Conservation (phyloP, 2,797 vertebrate genomes). For the Periophthalmus magnuspinnatus region DNA sequence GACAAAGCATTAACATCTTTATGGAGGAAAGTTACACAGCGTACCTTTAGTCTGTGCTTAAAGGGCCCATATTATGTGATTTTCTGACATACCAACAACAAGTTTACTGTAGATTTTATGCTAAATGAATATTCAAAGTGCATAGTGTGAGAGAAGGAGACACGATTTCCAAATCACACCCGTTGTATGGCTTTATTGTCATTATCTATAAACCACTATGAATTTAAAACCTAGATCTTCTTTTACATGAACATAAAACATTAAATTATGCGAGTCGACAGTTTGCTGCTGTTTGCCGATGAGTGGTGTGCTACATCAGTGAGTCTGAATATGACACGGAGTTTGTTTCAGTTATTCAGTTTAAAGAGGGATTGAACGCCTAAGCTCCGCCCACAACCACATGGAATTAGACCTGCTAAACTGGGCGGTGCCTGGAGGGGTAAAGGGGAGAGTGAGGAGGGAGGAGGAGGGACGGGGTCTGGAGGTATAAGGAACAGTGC, state of each 20-base stretch:
- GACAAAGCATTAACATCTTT: no score
- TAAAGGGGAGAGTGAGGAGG: no score
- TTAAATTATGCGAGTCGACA: slow-evolving; percentile 68
- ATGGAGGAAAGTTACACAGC: no score
- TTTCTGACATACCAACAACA: no score
- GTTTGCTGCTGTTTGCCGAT: slow-evolving; percentile 35
- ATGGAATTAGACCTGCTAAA: no score
- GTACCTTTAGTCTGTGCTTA: no score
- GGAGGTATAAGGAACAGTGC: no score
- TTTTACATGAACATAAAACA: slow-evolving; percentile 52
- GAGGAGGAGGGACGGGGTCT: no score
- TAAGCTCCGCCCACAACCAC: no score
- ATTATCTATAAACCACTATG: slow-evolving; percentile 41
- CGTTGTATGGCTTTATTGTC: slow-evolving; percentile 50
- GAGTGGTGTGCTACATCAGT: slow-evolving; percentile 18
- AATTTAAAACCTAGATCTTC: slow-evolving; percentile 53
- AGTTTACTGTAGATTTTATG: no score
- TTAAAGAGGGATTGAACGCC: background rate
- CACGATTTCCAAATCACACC: slow-evolving; percentile 39
- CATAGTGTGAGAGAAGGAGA: slow-evolving; percentile 47
- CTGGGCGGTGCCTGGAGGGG: no score
- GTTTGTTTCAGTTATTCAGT: background rate
- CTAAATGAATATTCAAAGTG: slow-evolving; percentile 36
- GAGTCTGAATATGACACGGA: background rate
- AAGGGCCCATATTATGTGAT: no score